Percentiles rank a stretch among this genome's conserved stretches.
Conservation (phyloP, 2,888 invertebrate genomes). For the Dorcus parallelipipedus region DNA sequence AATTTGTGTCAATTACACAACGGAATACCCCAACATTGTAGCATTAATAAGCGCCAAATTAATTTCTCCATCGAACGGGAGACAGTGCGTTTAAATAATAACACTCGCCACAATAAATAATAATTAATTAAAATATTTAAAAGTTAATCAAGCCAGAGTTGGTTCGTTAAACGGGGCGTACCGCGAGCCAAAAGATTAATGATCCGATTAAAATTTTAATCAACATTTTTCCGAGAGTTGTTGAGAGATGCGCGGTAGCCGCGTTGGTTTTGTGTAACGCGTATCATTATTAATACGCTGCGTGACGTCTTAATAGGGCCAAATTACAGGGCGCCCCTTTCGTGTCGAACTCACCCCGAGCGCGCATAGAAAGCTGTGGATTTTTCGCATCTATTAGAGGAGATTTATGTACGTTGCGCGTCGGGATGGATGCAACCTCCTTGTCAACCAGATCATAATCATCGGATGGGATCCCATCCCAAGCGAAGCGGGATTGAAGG, state of each 20-base stretch:
- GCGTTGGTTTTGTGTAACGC: constrained; percentile 33
- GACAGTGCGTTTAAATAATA: constrained; percentile 6
- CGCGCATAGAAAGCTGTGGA: background rate
- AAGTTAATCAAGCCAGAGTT: constrained; percentile 33
- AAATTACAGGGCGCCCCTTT: constrained; percentile 31
- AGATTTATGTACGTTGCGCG: background rate
- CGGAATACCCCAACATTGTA: constrained; percentile 1
- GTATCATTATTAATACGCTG: constrained; percentile 33
- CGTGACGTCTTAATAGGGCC: constrained; percentile 38
- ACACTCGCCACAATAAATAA: constrained; percentile 27
- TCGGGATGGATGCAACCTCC: background rate
- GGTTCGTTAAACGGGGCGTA: constrained; percentile 33
- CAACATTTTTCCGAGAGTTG: constrained; percentile 33
- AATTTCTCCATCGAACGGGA: constrained; percentile 3
- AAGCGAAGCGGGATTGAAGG: too few relatives aligned
- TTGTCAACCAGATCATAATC: background rate
- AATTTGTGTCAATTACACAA: background rate
- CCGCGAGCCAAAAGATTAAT: constrained; percentile 34
- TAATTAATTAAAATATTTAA: constrained; percentile 36
- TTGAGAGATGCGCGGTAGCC: constrained; percentile 34
- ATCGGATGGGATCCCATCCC: background rate
- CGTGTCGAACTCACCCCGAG: constrained; percentile 20
- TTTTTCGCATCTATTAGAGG: background rate
- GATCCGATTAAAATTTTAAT: constrained; percentile 41
- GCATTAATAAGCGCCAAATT: constrained; percentile 10